phyloP scores from a whole-genome alignment of 2,113 vertebrate genomes.

The Zosterops lateralis region DNA sequence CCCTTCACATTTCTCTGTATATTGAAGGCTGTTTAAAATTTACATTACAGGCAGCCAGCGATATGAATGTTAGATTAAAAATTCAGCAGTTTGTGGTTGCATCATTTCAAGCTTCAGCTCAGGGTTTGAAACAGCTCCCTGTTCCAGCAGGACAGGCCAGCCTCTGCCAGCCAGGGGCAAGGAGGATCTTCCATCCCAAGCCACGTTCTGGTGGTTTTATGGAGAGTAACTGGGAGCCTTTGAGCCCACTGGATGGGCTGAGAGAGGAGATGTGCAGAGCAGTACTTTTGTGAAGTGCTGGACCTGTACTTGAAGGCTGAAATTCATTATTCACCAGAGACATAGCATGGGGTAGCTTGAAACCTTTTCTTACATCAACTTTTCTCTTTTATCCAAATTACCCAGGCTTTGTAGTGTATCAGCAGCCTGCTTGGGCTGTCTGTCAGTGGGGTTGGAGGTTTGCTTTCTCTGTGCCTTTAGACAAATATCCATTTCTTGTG shows the following conservation, averaged over 20 bases:
- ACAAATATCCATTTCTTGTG: neutral
- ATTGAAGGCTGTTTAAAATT: neutral
- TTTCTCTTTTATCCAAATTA: neutral
- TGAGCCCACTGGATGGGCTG: fast-evolving
- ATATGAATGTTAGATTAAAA: neutral
- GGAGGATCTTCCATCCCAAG: neutral
- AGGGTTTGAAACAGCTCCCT: neutral
- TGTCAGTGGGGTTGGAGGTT: neutral
- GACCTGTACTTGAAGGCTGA: neutral
- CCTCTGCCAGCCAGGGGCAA: neutral
- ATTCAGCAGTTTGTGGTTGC: neutral
- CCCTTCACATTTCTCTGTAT: neutral
- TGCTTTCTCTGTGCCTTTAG: neutral
- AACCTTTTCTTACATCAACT: neutral
- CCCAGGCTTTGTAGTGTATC: neutral
- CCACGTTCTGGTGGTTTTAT: fast-evolving
- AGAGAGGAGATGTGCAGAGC: neutral
- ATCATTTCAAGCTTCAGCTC: neutral
- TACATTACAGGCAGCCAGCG: neutral
- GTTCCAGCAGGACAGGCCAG: neutral
- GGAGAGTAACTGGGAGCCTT: neutral
- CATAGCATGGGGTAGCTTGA: neutral
- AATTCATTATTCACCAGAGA: neutral
- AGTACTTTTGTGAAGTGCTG: fast-evolving
- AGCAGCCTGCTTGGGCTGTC: neutral